These are phyloP conservation scores for Dasypus novemcinctus DNA, from an alignment of 2,113 vertebrate genomes.

Conservation along the genomic window DNA sequence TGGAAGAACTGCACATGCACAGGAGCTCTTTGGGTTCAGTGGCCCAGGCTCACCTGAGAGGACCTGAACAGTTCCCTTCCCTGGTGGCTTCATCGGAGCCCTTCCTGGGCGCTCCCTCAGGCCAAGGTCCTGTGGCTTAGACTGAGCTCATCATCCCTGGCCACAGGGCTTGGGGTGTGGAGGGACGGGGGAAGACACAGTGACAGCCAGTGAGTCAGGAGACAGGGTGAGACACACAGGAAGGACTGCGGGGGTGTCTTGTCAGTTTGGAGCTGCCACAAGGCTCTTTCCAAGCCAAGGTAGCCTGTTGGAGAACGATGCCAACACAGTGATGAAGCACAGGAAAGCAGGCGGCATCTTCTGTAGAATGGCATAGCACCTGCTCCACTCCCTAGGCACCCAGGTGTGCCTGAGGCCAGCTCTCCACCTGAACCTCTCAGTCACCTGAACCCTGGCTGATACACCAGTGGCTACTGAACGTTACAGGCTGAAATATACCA, in stretches of 20 bases:
- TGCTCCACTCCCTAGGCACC: neutral
- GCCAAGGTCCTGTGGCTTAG: no score
- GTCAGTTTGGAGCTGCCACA: neutral
- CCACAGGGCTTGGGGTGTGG: neutral
- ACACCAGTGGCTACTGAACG: neutral
- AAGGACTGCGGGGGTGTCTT: neutral
- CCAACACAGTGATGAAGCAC: neutral
- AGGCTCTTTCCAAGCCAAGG: neutral
- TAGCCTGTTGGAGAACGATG: neutral
- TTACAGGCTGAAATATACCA: neutral
- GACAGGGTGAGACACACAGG: neutral
- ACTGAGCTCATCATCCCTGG: no score
- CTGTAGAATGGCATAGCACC: no score
- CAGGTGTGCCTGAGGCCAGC: neutral
- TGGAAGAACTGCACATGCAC: neutral
- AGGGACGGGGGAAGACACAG: no score
- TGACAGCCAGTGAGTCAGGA: neutral
- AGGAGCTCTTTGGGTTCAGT: neutral
- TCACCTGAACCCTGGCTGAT: neutral
- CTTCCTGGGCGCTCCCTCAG: neutral
- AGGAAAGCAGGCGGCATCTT: neutral
- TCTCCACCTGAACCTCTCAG: neutral
- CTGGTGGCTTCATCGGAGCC: no score
- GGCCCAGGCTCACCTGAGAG: neutral
- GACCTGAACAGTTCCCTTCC: no score